phyloP scores from a whole-genome alignment of 2,113 vertebrate species.

The Corythaeola cristata region DNA sequence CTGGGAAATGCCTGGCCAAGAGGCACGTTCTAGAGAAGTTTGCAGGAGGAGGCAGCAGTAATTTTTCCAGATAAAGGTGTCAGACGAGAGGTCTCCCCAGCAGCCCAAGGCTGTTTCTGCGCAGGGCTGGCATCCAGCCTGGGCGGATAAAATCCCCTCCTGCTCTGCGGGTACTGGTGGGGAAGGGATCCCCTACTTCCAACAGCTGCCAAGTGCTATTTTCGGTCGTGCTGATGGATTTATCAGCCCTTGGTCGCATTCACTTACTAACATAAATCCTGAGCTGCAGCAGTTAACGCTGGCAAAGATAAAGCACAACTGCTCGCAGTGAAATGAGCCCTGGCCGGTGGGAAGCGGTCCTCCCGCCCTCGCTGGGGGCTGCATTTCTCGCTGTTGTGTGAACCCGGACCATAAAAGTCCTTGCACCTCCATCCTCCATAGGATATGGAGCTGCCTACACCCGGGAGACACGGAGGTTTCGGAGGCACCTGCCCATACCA shows the following conservation, averaged over 20 bases:
- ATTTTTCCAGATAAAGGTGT: slow-evolving; percentile 48
- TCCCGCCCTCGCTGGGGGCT: neutral
- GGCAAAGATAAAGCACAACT: neutral
- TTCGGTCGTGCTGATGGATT: slow-evolving; percentile 43
- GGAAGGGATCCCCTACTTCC: slow-evolving; percentile 30
- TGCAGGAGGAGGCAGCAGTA: slow-evolving; percentile 19
- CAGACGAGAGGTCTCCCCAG: neutral
- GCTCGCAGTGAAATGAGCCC: neutral
- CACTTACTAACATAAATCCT: neutral
- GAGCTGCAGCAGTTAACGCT: neutral
- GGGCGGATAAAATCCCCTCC: neutral
- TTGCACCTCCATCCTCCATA: accelerated
- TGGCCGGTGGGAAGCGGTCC: neutral
- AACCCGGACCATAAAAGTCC: neutral
- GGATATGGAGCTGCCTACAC: neutral
- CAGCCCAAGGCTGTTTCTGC: neutral
- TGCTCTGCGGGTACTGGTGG: neutral
- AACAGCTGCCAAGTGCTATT: neutral
- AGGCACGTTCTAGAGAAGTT: neutral
- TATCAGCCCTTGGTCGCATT: neutral
- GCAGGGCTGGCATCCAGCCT: neutral
- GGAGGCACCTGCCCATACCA: neutral
- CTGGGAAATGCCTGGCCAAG: neutral
- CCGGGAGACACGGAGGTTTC: neutral
- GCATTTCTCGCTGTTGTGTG: neutral